Evolutionary conservation across 1,140 invertebrate genomes (phyloP).

Genomic region (Eciton burchellii): DNA sequence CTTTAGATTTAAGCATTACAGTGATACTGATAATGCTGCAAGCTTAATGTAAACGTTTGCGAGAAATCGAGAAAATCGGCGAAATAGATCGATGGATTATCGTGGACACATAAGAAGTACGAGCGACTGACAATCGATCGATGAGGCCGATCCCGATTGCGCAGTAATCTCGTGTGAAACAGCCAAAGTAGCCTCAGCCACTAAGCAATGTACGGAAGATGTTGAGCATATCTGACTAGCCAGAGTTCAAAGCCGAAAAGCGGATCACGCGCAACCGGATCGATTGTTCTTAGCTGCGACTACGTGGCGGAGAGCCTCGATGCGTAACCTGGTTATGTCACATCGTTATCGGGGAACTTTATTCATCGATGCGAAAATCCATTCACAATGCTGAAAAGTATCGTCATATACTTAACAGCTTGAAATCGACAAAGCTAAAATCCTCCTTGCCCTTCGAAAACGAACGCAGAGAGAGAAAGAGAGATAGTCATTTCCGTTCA

Average conservation of each 20-base stretch:
- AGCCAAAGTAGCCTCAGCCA: slow-evolving; percentile 32
- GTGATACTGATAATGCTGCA: too few relatives aligned
- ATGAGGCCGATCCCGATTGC: slow-evolving; percentile 61
- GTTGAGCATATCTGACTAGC: slow-evolving; percentile 40
- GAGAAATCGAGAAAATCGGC: not conserved
- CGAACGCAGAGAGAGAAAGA: slow-evolving; percentile 5
- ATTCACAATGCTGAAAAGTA: not conserved
- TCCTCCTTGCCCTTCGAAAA: slow-evolving; percentile 8
- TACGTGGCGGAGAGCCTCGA: not conserved
- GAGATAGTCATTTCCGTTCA: too few relatives aligned
- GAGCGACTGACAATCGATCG: slow-evolving; percentile 2
- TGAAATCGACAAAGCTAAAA: slow-evolving; percentile 24
- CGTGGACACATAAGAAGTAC: not conserved
- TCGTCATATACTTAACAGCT: not conserved
- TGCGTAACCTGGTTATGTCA: slow-evolving; percentile 26
- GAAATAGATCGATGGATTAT: not conserved
- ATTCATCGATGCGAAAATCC: not conserved
- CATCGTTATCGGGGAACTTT: slow-evolving; percentile 26
- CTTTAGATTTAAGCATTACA: too few relatives aligned
- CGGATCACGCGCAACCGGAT: slow-evolving; percentile 60
- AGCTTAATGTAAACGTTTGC: not conserved
- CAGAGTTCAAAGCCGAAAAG: slow-evolving; percentile 59
- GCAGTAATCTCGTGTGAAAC: slow-evolving; percentile 33
- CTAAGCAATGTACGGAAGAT: slow-evolving; percentile 44
- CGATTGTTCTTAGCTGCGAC: slow-evolving; percentile 53